Base-by-base conservation (phyloP, 1,140 invertebrate species). In the Lerema accius region DNA sequence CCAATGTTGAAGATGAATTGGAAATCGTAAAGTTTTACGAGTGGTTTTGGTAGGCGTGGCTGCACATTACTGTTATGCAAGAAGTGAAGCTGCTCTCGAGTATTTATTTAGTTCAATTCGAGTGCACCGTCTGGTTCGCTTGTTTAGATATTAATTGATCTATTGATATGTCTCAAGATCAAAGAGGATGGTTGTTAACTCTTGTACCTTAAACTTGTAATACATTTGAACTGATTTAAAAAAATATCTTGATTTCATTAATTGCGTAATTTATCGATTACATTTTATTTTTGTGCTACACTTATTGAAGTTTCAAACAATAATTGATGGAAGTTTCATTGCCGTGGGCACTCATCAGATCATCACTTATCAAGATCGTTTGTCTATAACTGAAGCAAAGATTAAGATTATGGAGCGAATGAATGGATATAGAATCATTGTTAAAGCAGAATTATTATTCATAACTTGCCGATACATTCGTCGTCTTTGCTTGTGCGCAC, bases 11-110 rank as follows among this genome's bases (percentile, higher is more conserved):
- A 76, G 77, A 84, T 73, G 73, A 69, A 69, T 78, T 76, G 70
- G 83, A 68, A 84, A 69, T 78, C 76, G 69, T 84, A 68, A 84
- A 79, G 37, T 82, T 82, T 80, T 82, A 84, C 67, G 71, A 61
- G 68, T 65, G 69, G 60, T 55, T 62, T 62, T 56, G 26, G 39
- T 26, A 46, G 51, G 16, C 53, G 63, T 63, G 56, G 56, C 42
- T 68, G 42, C 32, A 16, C 42, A 61, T 59, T 53, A 11, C 15
- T 40, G 56, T 74, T 68, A 48, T 56, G 62, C 46, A 71, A 71
- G 63, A 45, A 37, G 28, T 66, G 42, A 42, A 48, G 49, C 45
- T 46, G 55, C 42, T 17, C 37, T 46, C 42, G 37, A 58, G 26
- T 58, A 58, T 46, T 46, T 58, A 19, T n/a, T 13, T 9, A 45